Conservation (phyloP, 1,140 invertebrate species). For the Drosophila sp. region DNA sequence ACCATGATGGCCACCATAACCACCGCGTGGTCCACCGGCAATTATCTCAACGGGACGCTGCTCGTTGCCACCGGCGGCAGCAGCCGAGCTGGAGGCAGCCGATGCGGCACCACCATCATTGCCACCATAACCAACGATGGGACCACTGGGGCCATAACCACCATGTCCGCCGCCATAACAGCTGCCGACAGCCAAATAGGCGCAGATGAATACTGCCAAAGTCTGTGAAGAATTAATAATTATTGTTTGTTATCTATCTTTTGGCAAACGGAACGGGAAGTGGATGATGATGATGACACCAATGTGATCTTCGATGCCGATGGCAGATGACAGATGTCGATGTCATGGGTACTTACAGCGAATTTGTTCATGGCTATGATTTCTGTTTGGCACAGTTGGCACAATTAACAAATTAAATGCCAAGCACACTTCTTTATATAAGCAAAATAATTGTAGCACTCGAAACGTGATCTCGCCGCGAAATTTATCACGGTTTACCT, state of each 20-base stretch:
- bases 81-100: slow-evolving; percentile 52
- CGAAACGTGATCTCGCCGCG: slow-evolving; percentile 73
- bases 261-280: slow-evolving; percentile 26
- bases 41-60: slow-evolving; percentile 64
- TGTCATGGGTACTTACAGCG: slow-evolving; percentile 63
- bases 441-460: slow-evolving; percentile 71
- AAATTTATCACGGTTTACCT: slow-evolving; percentile 70
- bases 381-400: slow-evolving; percentile 72
- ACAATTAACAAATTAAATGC: slow-evolving; percentile 77
- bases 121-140: slow-evolving; percentile 25
- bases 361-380: slow-evolving; percentile 72
- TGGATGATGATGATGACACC: slow-evolving; percentile 6
- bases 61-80: slow-evolving; percentile 32
- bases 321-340: not conserved
- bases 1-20: slow-evolving; percentile 21
- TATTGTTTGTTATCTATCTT: slow-evolving; percentile 15
- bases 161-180: slow-evolving; percentile 32
- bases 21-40: slow-evolving; percentile 45
- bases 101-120: slow-evolving; percentile 42
- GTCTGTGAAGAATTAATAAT: slow-evolving; percentile 33
- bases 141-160: slow-evolving; percentile 22
- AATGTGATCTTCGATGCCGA: not conserved
- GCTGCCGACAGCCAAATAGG: slow-evolving; percentile 60
- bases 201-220: slow-evolving; percentile 61
- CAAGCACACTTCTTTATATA: slow-evolving; percentile 79